phyloP scores from a whole-genome alignment of 2,888 invertebrate species.

The Steinernema hermaphroditum region DNA sequence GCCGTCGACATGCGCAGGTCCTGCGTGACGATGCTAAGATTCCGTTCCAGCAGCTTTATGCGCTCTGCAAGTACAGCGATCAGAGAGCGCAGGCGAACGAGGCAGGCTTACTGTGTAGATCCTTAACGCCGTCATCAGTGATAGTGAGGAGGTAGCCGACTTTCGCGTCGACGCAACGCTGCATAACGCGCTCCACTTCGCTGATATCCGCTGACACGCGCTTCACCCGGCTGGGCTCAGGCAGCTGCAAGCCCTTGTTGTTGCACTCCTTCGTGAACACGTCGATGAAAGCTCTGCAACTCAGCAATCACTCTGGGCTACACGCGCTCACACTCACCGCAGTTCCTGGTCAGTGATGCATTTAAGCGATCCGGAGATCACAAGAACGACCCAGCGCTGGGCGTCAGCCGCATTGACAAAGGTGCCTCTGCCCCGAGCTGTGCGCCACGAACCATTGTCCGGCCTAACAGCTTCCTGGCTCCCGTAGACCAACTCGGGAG shows the following conservation, averaged over 20 bases:
- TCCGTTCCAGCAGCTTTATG: slow-evolving; percentile 36
- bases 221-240: no score
- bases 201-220: neutral
- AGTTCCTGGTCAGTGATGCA: neutral
- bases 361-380: slow-evolving; percentile 27
- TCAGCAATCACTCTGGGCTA: no score
- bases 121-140: slow-evolving; percentile 33
- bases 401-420: slow-evolving; percentile 34
- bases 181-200: slow-evolving; percentile 14
- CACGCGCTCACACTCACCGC: neutral
- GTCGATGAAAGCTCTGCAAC: no score
- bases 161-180: slow-evolving; percentile 6
- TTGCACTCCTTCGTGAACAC: neutral
- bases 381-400: slow-evolving; percentile 35
- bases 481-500: slow-evolving; percentile 36
- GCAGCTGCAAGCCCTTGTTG: no score
- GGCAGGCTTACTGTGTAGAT: slow-evolving; percentile 34
- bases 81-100: neutral
- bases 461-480: slow-evolving; percentile 12
- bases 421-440: slow-evolving; percentile 14
- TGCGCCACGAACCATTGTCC: neutral
- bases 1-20: slow-evolving; percentile 42
- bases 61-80: slow-evolving; percentile 29
- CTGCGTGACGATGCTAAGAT: slow-evolving; percentile 40
- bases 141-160: slow-evolving; percentile 38